Evolutionary conservation across 1,140 invertebrate species (phyloP).

Genomic region (Tetramorium alpestre): DNA sequence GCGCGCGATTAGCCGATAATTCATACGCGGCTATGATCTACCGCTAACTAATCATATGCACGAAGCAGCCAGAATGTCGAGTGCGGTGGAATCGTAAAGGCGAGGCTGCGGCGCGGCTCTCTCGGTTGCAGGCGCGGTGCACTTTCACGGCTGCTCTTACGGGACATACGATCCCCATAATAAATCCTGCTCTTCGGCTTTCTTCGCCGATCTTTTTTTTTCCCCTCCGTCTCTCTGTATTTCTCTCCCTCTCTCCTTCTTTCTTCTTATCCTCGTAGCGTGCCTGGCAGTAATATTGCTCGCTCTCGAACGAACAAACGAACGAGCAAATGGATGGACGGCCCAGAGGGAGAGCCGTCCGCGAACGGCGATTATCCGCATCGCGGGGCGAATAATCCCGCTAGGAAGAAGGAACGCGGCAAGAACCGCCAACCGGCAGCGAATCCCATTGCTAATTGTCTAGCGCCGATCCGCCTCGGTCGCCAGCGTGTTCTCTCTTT

Average conservation of each 20-base stretch:
- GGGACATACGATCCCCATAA: conserved; percentile 56
- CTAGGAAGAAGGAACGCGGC: conserved; percentile 50
- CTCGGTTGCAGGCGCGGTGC: conserved; percentile 52
- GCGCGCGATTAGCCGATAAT: conserved; percentile 54
- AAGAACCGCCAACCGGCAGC: conserved; percentile 65
- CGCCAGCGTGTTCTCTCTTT: neutral
- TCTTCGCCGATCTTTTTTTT: conserved; percentile 38
- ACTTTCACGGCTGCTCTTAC: conserved; percentile 65
- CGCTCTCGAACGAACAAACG: conserved; percentile 36
- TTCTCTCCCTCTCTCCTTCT: conserved; percentile 8
- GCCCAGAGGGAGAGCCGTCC: conserved; percentile 7
- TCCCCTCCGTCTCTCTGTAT: neutral
- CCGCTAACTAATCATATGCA: conserved; percentile 50
- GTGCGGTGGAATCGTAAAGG: conserved; percentile 50
- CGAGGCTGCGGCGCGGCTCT: conserved; percentile 6
- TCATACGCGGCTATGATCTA: conserved; percentile 53
- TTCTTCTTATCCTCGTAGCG: conserved; percentile 9
- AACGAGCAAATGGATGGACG: conserved; percentile 6
- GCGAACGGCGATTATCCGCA: conserved; percentile 52
- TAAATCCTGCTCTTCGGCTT: conserved; percentile 49
- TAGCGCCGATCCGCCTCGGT: conserved; percentile 48
- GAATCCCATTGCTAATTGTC: conserved; percentile 68
- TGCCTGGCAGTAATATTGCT: conserved; percentile 59
- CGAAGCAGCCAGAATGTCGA: conserved; percentile 49
- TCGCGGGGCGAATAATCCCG: conserved; percentile 52